Evolutionary conservation across 2,113 vertebrate species (phyloP).

Genomic region (Pycnonotus jocosus): DNA sequence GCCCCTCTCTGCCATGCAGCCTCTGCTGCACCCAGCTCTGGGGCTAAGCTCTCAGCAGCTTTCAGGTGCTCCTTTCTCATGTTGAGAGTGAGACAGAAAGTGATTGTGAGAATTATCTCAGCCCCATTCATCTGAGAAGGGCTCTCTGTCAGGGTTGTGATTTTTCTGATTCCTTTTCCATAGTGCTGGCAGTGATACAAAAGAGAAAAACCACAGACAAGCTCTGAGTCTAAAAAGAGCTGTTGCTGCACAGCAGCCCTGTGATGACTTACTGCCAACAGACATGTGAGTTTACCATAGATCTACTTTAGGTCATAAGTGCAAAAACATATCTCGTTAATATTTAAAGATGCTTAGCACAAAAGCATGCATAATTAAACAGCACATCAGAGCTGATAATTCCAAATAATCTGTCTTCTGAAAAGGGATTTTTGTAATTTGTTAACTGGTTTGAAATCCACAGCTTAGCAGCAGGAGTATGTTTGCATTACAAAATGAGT

Average conservation of each 20-base stretch:
- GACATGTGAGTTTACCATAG: conserved; percentile 38
- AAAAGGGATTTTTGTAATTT: conserved; percentile 67
- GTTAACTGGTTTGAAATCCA: conserved; percentile 67
- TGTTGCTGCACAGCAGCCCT: background rate
- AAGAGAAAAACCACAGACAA: background rate
- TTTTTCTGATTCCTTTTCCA: conserved; percentile 4
- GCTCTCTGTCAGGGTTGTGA: background rate
- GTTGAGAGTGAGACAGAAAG: background rate
- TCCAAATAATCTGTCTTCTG: conserved; percentile 70
- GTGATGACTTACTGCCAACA: conserved; percentile 32
- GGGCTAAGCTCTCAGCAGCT: background rate
- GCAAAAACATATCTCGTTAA: conserved; percentile 67
- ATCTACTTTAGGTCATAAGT: conserved; percentile 56
- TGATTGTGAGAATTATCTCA: background rate
- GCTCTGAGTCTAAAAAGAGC: background rate
- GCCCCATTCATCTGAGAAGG: background rate
- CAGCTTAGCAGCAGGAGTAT: conserved; percentile 37
- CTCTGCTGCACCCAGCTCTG: background rate
- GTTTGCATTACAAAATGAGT: conserved; percentile 59
- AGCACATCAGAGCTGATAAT: conserved; percentile 58
- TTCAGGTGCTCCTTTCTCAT: background rate
- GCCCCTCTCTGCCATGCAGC: rapidly evolving
- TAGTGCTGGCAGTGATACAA: background rate
- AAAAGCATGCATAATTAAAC: conserved; percentile 77
- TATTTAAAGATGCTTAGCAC: conserved; percentile 72